Conservation (phyloP, 2,797 vertebrate genomes). For the Sebastes variabilis region DNA sequence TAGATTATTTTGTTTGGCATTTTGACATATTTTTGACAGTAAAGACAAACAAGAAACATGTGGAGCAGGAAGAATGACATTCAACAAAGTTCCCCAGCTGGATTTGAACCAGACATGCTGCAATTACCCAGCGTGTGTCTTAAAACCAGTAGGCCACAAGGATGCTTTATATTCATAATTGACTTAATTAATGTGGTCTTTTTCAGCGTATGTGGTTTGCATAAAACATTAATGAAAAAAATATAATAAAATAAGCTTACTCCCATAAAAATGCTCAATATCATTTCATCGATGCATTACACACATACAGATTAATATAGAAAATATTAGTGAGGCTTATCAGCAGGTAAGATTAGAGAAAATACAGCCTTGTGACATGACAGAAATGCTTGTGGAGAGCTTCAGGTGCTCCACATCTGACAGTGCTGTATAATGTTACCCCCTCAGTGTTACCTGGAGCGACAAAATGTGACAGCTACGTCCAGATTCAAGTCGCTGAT, state of each 20-base stretch:
- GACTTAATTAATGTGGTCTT: neutral
- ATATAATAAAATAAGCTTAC: neutral
- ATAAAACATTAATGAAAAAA: neutral
- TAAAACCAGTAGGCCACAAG: neutral
- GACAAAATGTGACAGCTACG: conserved; percentile 26
- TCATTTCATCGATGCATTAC: neutral
- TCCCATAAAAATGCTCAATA: neutral
- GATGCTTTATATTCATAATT: neutral
- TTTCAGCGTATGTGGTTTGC: neutral
- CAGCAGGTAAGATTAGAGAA: neutral
- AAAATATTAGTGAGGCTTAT: neutral
- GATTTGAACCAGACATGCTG: neutral
- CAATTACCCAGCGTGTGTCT: neutral
- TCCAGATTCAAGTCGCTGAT: conserved; percentile 35
- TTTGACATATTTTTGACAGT: neutral
- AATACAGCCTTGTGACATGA: neutral
- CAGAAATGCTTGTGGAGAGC: conserved; percentile 1
- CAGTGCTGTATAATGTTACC: conserved; percentile 10
- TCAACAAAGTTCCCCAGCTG: neutral
- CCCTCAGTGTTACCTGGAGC: conserved; percentile 24
- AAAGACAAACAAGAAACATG: neutral
- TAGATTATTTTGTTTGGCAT: no score
- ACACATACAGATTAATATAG: neutral
- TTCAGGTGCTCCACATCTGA: conserved; percentile 25
- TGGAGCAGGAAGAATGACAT: neutral